phyloP scores from a whole-genome alignment of 2,113 vertebrate species.

The Perca flavescens region DNA sequence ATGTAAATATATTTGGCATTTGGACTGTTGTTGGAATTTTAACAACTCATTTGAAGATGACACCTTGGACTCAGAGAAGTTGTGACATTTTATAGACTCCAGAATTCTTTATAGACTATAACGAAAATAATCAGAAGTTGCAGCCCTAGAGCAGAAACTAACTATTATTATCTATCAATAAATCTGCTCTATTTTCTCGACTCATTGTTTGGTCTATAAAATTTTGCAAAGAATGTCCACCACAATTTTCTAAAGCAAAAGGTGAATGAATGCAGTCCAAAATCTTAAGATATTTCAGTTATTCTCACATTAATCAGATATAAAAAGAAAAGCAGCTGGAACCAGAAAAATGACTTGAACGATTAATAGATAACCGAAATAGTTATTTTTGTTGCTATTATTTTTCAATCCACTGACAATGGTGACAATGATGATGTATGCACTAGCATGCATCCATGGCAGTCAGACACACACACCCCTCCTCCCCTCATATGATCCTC shows the following conservation, averaged over 20 bases:
- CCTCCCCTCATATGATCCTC: slow-evolving; percentile 4
- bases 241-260: neutral
- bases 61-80: neutral
- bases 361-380: neutral
- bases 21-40: neutral
- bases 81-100: neutral
- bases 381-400: neutral
- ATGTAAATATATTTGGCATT: neutral
- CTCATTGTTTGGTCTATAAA: neutral
- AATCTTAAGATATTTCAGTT: neutral
- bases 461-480: slow-evolving; percentile 14
- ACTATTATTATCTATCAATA: neutral
- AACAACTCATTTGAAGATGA: neutral
- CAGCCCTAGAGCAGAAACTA: neutral
- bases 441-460: neutral
- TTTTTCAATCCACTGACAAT: neutral
- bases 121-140: neutral
- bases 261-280: neutral
- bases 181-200: neutral
- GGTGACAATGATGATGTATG: neutral
- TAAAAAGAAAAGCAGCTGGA: neutral
- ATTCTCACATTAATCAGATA: neutral
- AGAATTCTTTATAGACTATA: no score
- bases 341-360: neutral
- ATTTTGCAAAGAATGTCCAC: neutral